Conservation (phyloP, 2,113 vertebrate genomes). For the Seriola dumerili region DNA sequence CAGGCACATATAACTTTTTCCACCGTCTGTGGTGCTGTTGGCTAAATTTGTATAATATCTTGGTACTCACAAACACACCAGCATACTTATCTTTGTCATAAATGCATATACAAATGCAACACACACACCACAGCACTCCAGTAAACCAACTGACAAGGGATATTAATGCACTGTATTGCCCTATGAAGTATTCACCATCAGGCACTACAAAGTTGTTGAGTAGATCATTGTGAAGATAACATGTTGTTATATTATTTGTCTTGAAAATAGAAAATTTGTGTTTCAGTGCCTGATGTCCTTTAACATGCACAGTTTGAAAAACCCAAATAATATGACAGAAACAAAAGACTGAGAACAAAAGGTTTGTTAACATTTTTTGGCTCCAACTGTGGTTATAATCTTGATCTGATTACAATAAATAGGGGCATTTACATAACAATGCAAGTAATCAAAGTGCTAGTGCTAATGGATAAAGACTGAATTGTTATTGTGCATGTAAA, state of each 20-base stretch:
- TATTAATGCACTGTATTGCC: background rate
- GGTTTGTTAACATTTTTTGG: background rate
- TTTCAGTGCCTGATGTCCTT: background rate
- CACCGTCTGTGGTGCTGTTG: too few relatives aligned
- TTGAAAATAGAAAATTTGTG: background rate
- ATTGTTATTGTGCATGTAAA: constrained; percentile 6
- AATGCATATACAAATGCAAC: too few relatives aligned
- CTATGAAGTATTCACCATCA: background rate
- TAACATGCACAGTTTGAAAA: background rate
- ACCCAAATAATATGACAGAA: background rate
- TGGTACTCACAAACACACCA: too few relatives aligned
- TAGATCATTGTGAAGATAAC: background rate
- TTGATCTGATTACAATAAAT: constrained; percentile 7
- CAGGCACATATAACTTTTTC: too few relatives aligned
- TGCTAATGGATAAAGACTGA: background rate
- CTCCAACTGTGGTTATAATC: background rate
- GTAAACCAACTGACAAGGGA: background rate
- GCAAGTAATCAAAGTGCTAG: background rate
- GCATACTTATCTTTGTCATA: too few relatives aligned
- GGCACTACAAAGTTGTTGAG: background rate
- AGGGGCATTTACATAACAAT: background rate
- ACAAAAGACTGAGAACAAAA: background rate
- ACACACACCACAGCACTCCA: background rate
- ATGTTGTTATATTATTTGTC: background rate
- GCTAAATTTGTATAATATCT: too few relatives aligned